Conservation (phyloP, 2,888 invertebrate species). For the Crepidodera aurea region DNA sequence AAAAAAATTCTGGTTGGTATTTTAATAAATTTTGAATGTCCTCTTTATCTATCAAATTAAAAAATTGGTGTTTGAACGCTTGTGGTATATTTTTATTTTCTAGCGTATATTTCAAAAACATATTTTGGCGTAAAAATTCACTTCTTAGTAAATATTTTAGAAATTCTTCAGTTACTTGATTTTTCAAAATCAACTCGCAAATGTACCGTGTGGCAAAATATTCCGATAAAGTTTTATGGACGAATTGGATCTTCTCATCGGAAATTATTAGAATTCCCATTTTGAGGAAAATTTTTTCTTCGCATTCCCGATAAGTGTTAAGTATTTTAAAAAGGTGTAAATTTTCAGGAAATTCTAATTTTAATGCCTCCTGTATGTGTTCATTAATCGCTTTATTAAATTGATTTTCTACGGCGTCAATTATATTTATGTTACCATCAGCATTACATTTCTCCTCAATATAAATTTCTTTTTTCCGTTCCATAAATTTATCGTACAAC, state of each 20-base stretch:
- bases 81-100: neutral
- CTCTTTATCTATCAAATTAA: neutral
- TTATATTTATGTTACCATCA: neutral
- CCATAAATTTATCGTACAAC: conserved; percentile 19
- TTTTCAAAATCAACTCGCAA: neutral
- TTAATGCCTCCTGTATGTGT: neutral
- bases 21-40: too few species aligned
- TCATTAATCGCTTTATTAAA: conserved; percentile 8
- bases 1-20: too few species aligned
- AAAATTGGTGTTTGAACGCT: neutral
- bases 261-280: conserved; percentile 13
- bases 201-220: conserved; percentile 15
- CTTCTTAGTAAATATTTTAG: neutral
- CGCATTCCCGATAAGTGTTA: neutral
- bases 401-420: neutral
- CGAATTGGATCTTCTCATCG: neutral
- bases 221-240: conserved; percentile 24
- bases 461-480: conserved; percentile 21
- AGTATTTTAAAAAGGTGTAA: conserved; percentile 2
- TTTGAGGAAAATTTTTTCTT: conserved; percentile 2
- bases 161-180: neutral
- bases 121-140: neutral
- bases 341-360: conserved; percentile 1
- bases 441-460: conserved; percentile 19
- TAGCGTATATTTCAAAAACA: neutral